A percentile compares a stretch with the other conserved stretches of the same genome.
Evolutionary conservation across 92 coral and sea anemone genomes (phyloP).

Genomic region (Phenganax marumi): DNA sequence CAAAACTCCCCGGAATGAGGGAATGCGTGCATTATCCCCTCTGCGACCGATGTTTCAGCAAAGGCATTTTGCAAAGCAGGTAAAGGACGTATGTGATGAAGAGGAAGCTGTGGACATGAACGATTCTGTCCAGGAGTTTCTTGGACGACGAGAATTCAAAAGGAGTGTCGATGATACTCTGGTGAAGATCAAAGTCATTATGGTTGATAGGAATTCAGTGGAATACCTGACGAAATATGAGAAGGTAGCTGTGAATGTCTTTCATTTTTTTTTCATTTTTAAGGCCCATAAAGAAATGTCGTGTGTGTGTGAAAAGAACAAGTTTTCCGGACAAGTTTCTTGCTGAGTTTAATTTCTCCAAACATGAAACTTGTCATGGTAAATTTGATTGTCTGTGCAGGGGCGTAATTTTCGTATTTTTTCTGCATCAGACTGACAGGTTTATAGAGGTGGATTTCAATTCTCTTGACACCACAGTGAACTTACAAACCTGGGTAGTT

Average conservation of each 20-base stretch:
- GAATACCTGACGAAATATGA: conserved; percentile 72
- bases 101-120: conserved; percentile 39
- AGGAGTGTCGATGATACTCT: conserved; percentile 61
- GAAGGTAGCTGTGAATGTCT: conserved; percentile 50
- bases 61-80: conserved; percentile 63
- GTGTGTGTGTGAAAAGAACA: not conserved
- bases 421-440: conserved; percentile 64
- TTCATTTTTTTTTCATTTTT: not conserved
- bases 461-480: conserved; percentile 82
- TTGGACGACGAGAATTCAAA: conserved; percentile 27
- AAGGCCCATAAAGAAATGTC: not conserved
- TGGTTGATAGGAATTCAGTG: conserved; percentile 71
- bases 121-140: conserved; percentile 31
- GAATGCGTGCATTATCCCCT: conserved; percentile 74
- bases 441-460: conserved; percentile 84
- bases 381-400: no score
- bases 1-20: conserved; percentile 58
- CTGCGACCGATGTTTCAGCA: conserved; percentile 79
- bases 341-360: no score
- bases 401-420: not conserved
- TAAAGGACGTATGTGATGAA: conserved; percentile 53
- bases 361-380: no score
- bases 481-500: conserved; percentile 97
- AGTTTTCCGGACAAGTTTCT: no score
- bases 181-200: conserved; percentile 61